Base-by-base conservation (phyloP, 2,113 vertebrate species). In the Urocynchramus pylzowi region DNA sequence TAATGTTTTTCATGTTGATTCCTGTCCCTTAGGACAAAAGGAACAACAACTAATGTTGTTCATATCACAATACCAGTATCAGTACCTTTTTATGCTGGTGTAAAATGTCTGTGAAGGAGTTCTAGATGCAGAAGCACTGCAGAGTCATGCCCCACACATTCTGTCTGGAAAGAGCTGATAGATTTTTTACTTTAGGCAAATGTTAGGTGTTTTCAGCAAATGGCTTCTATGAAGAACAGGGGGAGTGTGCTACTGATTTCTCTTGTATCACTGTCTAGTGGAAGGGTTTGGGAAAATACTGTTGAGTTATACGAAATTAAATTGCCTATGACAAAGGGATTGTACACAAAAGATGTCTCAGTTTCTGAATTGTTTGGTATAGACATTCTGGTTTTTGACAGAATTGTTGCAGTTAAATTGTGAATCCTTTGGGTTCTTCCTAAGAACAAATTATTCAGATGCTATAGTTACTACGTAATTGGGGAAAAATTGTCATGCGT, bases 211-310 rank as follows among this genome's bases (percentile, higher is more conserved):
- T 70, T 70, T 81, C 68, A 81, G n/a, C 30, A 78, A 56, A 42
- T 13, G 26, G 16, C 39, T 82, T 75, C 39, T 42, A 9, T 0
- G 0, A 63, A 60, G 35, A 63, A 15, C 0, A 63, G 28, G 44
- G 31, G 23, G 7, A 41, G 10, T 16, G 3, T 1, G 1, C 33
- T 71, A 39, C 27, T 35, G 30, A 37, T 39, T 59, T n/a, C 12
- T 50, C 12, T 63, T 77, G 54, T 42, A 42, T 30, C 16, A 6
- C 27, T 35, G 13, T 42, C 37, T 70, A 22, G 22, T 41, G 6
- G 47, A 41, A 27, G 13, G 16, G 18, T 73, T 45, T 68, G 35
- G 49, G 42, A 74, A 73, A 73, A 64, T 6, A 54, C 15, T 3
- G 1, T 1, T 45, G 44, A n/a, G 11, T 60, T 86, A 27, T 4